Conservation (phyloP, 2,797 vertebrate genomes). For the Streptopelia turtur region DNA sequence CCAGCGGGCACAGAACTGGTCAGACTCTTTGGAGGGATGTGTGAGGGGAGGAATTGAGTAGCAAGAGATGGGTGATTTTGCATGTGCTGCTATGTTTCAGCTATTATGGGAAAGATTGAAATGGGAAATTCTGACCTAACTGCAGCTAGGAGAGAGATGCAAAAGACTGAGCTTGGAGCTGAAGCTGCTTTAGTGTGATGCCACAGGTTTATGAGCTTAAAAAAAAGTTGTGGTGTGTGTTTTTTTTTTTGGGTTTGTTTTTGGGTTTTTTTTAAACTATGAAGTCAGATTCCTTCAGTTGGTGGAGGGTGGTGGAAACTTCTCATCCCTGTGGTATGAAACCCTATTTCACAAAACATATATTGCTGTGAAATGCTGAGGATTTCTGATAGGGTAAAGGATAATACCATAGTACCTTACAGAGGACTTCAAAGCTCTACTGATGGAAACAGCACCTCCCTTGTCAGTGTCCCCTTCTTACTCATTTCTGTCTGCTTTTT, state of each 20-base stretch:
- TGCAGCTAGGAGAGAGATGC: not conserved
- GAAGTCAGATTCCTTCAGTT: not conserved
- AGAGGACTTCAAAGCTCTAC: not conserved
- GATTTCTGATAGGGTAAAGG: not conserved
- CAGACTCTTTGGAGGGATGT: not conserved
- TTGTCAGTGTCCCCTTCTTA: not conserved
- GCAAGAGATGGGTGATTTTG: not conserved
- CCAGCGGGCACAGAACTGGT: not conserved
- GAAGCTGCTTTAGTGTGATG: not conserved
- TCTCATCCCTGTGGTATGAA: not conserved
- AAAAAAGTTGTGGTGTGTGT: not conserved
- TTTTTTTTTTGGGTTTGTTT: no score
- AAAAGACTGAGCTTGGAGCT: not conserved
- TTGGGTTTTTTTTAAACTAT: not conserved
- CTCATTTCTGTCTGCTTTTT: not conserved
- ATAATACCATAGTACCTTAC: not conserved
- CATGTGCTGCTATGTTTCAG: not conserved
- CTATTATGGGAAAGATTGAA: not conserved
- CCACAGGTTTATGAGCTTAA: not conserved
- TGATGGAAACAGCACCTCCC: not conserved
- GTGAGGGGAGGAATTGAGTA: not conserved
- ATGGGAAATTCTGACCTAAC: not conserved
- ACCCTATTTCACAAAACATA: not conserved
- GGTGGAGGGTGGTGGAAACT: not conserved
- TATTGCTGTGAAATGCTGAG: not conserved